Evolutionary conservation across 2,888 invertebrate species (phyloP), one percentile per base, ranked within the genome.

Genomic region (Parnassius orleans): DNA sequence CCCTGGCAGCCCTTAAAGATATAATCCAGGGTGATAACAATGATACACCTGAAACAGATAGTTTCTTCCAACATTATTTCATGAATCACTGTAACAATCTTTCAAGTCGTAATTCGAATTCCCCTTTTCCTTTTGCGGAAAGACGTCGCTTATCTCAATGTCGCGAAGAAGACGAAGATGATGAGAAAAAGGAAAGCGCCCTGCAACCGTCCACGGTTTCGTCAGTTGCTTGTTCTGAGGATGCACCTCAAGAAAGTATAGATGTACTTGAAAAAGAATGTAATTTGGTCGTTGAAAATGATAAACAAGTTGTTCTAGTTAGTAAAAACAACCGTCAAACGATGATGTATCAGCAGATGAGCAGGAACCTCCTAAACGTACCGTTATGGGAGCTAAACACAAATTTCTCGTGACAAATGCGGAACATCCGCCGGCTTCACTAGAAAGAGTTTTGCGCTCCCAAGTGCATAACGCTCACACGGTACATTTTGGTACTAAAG

Each of bases 141-240:
- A 90, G 94, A 7, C 90, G 95, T 43, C 93, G 96, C 12, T 83
- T 96, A 67, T 96, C 96, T 3, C 96, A 96, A 83, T 96, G 96
- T 79, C 93, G 95, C 65, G 96, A 96, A 79, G 96, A 96, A 85
- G 96, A 96, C 73, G 96, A 96, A 79, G 95, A 96, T 60, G 95
- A 95, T 69, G 93, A 84, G 57, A 87, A 78, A 57, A 88, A 85
- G 72, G 88, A 90, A 44, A 65, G 63, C 47, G 77, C 81, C 61
- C 72, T 74, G 46, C 67, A 76, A 10, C 70, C 75, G 11, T 72
- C 77, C 3, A 66, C 66, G 42, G 65, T 72, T 55, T 76, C 78
- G 53, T 72, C 76, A 15, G 74, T 73, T 19, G 55, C 68, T 12
- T 69, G 70, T 48, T 68, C 73, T 7, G 77, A 77, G 64, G 68